phyloP scores from a whole-genome alignment of 2,113 vertebrate species.

The Carassius carassius region DNA sequence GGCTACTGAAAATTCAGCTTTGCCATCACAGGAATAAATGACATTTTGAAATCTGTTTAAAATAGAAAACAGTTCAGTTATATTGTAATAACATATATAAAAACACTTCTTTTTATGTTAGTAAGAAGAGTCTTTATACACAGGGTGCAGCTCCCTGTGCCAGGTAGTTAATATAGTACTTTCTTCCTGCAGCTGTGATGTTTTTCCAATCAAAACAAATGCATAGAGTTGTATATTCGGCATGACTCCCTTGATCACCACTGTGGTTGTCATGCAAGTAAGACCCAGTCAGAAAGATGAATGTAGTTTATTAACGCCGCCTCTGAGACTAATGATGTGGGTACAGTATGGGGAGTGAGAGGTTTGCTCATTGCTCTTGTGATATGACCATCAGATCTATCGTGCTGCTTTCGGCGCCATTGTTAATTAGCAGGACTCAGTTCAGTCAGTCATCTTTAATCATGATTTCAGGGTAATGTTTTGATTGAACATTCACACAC shows the following conservation, averaged over 20 bases:
- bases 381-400: conserved; percentile 66
- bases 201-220: conserved; percentile 19
- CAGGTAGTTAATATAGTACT: not conserved
- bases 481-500: conserved; percentile 88
- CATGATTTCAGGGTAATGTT: conserved; percentile 86
- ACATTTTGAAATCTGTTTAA: not conserved
- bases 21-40: not conserved
- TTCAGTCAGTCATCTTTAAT: conserved; percentile 86
- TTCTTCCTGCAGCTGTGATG: not conserved
- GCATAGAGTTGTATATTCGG: not conserved
- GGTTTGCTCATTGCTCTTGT: conserved; percentile 70
- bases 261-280: conserved; percentile 60
- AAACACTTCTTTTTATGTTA: no score
- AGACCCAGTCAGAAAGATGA: conserved; percentile 67
- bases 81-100: no score
- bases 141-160: not conserved
- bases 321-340: conserved; percentile 75
- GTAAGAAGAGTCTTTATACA: not conserved
- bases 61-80: not conserved
- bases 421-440: conserved; percentile 71
- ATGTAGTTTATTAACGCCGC: conserved; percentile 66
- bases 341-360: conserved; percentile 58
- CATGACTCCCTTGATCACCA: conserved; percentile 39
- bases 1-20: not conserved
- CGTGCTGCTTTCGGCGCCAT: conserved; percentile 64